These are phyloP conservation scores for Drosophila atripex DNA, from an alignment of 2,888 invertebrate genomes.

Conservation along the genomic window DNA sequence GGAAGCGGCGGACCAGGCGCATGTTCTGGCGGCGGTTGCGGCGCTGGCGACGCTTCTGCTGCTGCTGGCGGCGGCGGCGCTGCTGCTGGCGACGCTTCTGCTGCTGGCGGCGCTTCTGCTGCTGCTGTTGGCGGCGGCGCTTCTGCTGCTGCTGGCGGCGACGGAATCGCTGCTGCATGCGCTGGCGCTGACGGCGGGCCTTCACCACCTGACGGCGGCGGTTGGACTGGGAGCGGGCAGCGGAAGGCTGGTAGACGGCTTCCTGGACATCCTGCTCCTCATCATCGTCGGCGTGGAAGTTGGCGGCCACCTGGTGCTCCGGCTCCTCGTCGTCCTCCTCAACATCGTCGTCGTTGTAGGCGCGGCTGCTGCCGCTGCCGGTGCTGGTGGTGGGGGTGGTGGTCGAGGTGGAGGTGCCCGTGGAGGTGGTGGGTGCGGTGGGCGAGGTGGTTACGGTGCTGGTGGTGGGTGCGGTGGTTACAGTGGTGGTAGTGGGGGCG, in stretches of 20 bases:
- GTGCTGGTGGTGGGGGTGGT: neutral
- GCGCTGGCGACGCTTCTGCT: constrained; percentile 49
- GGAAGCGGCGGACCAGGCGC: constrained; percentile 53
- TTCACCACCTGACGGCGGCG: constrained; percentile 38
- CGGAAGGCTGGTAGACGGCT: constrained; percentile 12
- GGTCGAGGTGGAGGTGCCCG: constrained; percentile 6
- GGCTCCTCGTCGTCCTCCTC: constrained; percentile 33
- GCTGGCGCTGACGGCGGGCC: constrained; percentile 47
- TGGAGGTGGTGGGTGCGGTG: constrained; percentile 5
- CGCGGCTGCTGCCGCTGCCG: neutral
- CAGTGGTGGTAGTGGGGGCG: constrained; percentile 14
- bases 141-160: constrained; percentile 42
- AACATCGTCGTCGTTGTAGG: constrained; percentile 5
- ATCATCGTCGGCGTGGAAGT: constrained; percentile 30
- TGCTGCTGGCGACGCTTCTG: constrained; percentile 47
- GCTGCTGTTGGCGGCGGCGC: constrained; percentile 48
- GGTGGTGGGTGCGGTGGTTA: neutral
- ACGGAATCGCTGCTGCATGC: constrained; percentile 29
- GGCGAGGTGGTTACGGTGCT: neutral
- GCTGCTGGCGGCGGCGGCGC: constrained; percentile 49
- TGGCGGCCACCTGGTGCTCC: constrained; percentile 7
- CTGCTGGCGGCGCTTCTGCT: constrained; percentile 56
- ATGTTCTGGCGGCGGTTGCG: constrained; percentile 47
- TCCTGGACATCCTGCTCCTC: constrained; percentile 26
- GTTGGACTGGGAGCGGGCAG: constrained; percentile 13